Percentiles rank a stretch among this genome's conserved stretches.
These are phyloP conservation scores for Drosophila dunni DNA, from an alignment of 1,140 invertebrate genomes.

Conservation along the genomic window DNA sequence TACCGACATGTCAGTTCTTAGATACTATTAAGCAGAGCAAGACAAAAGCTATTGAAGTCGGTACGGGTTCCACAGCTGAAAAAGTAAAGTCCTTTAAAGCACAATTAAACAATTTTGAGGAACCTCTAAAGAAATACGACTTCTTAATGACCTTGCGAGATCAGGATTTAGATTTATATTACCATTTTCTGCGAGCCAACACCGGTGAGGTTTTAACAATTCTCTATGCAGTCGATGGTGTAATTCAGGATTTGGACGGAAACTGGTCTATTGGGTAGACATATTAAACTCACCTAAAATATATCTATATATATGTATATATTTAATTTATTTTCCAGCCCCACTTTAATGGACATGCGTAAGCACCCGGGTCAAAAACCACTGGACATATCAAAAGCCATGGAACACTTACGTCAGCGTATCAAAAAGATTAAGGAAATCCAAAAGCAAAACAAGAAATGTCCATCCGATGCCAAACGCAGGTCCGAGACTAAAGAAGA, in stretches of 20 bases:
- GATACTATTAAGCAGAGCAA: background rate
- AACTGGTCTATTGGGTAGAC: background rate
- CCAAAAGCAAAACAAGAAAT: background rate
- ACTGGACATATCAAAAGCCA: background rate
- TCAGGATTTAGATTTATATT: slow-evolving; percentile 16
- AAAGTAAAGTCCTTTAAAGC: background rate
- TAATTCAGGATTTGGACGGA: background rate
- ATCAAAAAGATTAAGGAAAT: background rate
- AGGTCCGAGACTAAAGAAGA: background rate
- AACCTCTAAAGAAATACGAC: slow-evolving; percentile 26
- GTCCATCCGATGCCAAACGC: background rate
- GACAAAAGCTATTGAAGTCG: background rate
- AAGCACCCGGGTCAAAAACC: background rate
- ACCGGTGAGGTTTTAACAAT: slow-evolving; percentile 17
- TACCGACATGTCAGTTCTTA: background rate
- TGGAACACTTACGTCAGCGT: background rate
- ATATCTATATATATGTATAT: background rate
- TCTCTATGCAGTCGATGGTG: slow-evolving; percentile 1
- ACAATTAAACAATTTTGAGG: background rate
- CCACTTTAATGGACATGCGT: background rate
- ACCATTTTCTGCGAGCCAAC: slow-evolving; percentile 11
- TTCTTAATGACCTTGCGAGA: slow-evolving; percentile 4
- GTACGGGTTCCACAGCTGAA: background rate
- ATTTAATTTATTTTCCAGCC: background rate
- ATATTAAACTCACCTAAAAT: background rate